Evolutionary conservation across 2,888 invertebrate species (phyloP).

Genomic region (Papilio elwesi): DNA sequence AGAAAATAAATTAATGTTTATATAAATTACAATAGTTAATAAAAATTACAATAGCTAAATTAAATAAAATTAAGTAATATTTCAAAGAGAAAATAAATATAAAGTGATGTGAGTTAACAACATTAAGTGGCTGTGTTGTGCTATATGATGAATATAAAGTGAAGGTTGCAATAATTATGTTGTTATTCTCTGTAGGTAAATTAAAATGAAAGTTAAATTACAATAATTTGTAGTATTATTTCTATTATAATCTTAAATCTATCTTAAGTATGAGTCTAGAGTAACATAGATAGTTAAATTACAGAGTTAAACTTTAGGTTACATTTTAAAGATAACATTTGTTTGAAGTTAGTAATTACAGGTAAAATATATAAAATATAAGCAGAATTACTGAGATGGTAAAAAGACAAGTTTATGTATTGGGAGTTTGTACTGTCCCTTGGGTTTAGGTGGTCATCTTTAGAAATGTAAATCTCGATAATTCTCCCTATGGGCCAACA

Average conservation of each 20-base stretch:
- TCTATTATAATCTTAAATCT: too few species aligned
- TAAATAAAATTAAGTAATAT: background rate
- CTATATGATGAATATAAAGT: background rate
- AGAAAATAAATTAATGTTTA: background rate
- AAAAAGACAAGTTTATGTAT: too few species aligned
- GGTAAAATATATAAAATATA: too few species aligned
- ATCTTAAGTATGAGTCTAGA: too few species aligned
- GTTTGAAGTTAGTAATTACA: too few species aligned
- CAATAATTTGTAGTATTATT: too few species aligned
- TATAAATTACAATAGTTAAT: background rate
- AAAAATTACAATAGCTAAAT: background rate
- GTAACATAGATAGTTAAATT: too few species aligned
- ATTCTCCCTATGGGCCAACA: background rate
- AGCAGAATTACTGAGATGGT: too few species aligned
- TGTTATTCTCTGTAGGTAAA: background rate
- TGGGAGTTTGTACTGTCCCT: too few species aligned
- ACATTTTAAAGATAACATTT: too few species aligned
- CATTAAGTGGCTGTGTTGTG: background rate
- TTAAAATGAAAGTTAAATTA: background rate
- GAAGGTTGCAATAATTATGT: background rate
- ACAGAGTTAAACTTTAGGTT: too few species aligned
- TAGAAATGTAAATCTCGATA: background rate
- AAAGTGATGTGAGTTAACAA: background rate
- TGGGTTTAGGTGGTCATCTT: background rate
- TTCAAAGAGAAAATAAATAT: background rate